Percentiles rank a stretch among this genome's conserved stretches.
Conservation (phyloP, 92 coral and sea anemone genomes). For the Bergia sp. region DNA sequence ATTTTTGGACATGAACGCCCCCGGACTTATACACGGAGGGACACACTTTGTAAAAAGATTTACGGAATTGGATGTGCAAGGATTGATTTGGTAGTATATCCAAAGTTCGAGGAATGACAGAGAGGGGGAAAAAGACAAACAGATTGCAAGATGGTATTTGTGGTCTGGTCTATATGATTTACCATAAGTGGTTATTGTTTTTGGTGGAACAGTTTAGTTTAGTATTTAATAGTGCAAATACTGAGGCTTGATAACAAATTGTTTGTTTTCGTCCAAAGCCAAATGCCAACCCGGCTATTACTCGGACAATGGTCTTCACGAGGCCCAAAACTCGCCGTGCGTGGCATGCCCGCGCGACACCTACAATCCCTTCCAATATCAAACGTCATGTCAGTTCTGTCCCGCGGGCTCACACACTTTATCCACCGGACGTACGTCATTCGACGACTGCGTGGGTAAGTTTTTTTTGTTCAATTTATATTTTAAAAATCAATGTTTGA, state of each 20-base stretch:
- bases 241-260: neutral
- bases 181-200: no score
- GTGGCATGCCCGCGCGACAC: slow-evolving; percentile 81
- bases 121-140: no score
- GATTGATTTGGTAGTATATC: no score
- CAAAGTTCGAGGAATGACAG: no score
- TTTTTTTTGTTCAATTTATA: neutral
- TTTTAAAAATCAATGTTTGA: neutral
- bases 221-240: no score
- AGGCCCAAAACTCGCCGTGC: slow-evolving; percentile 74
- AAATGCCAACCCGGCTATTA: slow-evolving; percentile 81
- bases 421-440: slow-evolving; percentile 67
- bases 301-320: slow-evolving; percentile 82
- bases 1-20: no score
- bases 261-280: slow-evolving; percentile 45
- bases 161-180: no score
- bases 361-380: slow-evolving; percentile 67
- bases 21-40: no score
- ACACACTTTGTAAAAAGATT: no score
- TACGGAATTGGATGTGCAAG: no score
- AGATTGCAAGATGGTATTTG: no score
- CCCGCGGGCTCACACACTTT: slow-evolving; percentile 80
- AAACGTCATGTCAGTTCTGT: slow-evolving; percentile 76
- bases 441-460: slow-evolving; percentile 81
- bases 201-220: no score